Base-by-base conservation (phyloP, 1,140 invertebrate species). In the Camponotus floridanus region DNA sequence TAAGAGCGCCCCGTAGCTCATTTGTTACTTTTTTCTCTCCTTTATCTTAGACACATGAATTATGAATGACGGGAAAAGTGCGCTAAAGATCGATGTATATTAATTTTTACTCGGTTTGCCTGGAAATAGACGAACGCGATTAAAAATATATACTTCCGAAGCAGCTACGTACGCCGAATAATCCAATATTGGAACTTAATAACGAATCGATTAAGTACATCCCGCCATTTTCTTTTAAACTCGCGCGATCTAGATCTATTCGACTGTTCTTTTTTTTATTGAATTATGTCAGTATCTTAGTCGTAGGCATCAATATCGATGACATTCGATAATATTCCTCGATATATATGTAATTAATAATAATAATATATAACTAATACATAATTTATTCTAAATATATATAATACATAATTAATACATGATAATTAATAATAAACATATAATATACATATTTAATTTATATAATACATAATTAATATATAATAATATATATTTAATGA, bases 171-270 rank as follows among this genome's bases (percentile, higher is more conserved):
- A 55, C 31, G 65, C 33, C 45, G 48, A 68, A 68, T 79, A 33
- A 68, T 70, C 78, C 65, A 80, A 80, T 80, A 80, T 80, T 80
- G 76, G 33, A 79, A 67, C 76, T 79, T 79, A 55, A 45, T 80
- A 68, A 80, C 45, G 45, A 80, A 80, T 59, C n/a, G 13, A 48
- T 70, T 57, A 57, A 80, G 78, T 80, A 70, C 36, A 80, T 18
- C 36, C 18, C n/a, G 42, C 39, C 62, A 45, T 67, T 9, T 45
- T 31, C 15, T 42, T 45, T 65, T 8, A 55, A 48, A 15, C 57
- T 55, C 31, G 51, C 51, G 33, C 51, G 7, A 64, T 13, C 9
- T 26, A 48, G 11, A 65, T 51, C 76, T 64, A 3, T 62, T 1
- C 36, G 31, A 33, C 39, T 6, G n/a, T n/a, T n/a, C n/a, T 26